Evolutionary conservation across 1,140 invertebrate species (phyloP), one percentile per base, ranked within the genome.

Genomic region (Probaryconus sp.): DNA sequence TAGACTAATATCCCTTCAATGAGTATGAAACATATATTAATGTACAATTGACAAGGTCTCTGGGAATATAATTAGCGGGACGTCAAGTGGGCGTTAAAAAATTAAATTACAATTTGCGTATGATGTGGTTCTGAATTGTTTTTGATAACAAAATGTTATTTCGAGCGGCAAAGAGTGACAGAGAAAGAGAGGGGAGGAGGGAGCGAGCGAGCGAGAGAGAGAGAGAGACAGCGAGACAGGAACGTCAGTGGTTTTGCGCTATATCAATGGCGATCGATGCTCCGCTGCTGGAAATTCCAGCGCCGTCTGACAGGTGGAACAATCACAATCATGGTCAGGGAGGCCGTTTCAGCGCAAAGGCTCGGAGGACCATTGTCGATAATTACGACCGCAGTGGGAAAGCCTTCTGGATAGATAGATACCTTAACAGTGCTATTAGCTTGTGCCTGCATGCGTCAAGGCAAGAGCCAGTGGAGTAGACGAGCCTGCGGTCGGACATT

Each of bases 91-190:
- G n/a, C n/a, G n/a, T n/a, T n/a, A n/a, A 47, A 47, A 47, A 24
- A 24, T 24, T 24, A 24, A 24, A 24, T 24, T 24, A 24, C 21
- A 24, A 3, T 24, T 24, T 24, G 3, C 3, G 3, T 7, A 24
- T 24, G 21, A 20, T 11, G 30, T 20, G 35, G 35, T 10, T 47
- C 17, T 24, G 51, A 38, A 53, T 37, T 61, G 47, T 17, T 60
- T 77, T 78, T 78, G 74, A 77, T 26, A 17, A 13, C 11, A 42
- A 68, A n/a, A n/a, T n/a, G n/a, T n/a, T n/a, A n/a, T n/a, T n/a
- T n/a, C n/a, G n/a, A n/a, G n/a, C n/a, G n/a, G n/a, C n/a, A n/a
- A n/a, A n/a, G n/a, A n/a, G n/a, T n/a, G n/a, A n/a, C n/a, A n/a
- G n/a, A n/a, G n/a, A n/a, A n/a, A n/a, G n/a, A n/a, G n/a, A n/a